Evolutionary conservation across 2,888 invertebrate species (phyloP).

Genomic region (Netelia fuscicornis): DNA sequence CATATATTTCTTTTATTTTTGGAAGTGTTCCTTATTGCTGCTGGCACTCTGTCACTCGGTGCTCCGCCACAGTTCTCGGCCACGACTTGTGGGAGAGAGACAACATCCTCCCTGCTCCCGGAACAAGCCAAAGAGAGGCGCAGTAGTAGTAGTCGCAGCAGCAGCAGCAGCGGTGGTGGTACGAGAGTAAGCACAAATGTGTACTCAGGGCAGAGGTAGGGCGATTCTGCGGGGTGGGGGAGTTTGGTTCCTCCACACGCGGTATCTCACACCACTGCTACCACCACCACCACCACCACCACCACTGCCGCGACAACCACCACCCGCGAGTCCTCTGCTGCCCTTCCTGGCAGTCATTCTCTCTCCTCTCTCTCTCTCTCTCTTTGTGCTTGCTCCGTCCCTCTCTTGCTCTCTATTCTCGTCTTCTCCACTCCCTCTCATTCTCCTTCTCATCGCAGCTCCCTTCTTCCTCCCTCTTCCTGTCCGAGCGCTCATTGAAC

Average conservation of each 20-base stretch:
- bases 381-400: constrained; percentile 33
- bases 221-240: constrained; percentile 62
- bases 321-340: constrained; percentile 70
- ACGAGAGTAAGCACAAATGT: constrained; percentile 44
- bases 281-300: constrained; percentile 32
- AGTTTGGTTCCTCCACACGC: constrained; percentile 64
- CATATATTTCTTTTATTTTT: neutral
- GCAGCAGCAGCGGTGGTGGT: constrained; percentile 51
- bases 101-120: constrained; percentile 60
- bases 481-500: constrained; percentile 52
- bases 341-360: constrained; percentile 67
- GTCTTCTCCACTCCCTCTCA: constrained; percentile 48
- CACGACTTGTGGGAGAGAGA: constrained; percentile 29
- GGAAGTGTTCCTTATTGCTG: neutral
- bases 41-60: constrained; percentile 6
- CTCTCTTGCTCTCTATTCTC: constrained; percentile 29
- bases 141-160: constrained; percentile 62
- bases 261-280: constrained; percentile 55
- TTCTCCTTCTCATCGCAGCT: constrained; percentile 60
- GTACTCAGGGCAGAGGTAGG: constrained; percentile 50
- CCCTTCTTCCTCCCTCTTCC: constrained; percentile 64
- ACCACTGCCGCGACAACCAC: constrained; percentile 64
- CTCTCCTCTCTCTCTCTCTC: constrained; percentile 43
- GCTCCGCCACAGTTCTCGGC: neutral
- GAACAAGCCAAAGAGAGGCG: constrained; percentile 50